A percentile compares a stretch with the other conserved stretches of the same genome.
Evolutionary conservation across 30 jellyfish, hydroid and myxozoan genomes (phyloP).

Genomic region (Turritopsis rubra): DNA sequence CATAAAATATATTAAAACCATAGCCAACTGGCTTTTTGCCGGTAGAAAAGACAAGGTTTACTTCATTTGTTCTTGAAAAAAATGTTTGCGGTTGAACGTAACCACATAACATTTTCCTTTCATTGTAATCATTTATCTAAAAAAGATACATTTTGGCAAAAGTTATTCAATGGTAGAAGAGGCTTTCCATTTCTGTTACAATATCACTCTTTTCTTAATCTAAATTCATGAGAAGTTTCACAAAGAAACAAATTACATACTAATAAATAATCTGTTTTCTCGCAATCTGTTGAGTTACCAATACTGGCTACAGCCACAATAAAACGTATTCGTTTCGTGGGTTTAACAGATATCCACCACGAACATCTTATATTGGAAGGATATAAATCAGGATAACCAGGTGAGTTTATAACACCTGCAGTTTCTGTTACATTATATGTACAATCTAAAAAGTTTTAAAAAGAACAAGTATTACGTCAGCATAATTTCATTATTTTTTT

Average conservation of each 20-base stretch:
- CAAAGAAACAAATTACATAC: neutral
- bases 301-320: neutral
- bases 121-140: neutral
- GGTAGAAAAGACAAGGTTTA: neutral
- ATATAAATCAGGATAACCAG: slow-evolving; percentile 5
- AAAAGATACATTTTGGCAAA: too few relatives aligned
- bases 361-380: slow-evolving; percentile 8
- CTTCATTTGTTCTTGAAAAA: slow-evolving; percentile 4
- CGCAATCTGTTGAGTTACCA: neutral
- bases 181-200: too few relatives aligned
- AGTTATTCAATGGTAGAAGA: too few relatives aligned
- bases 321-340: neutral
- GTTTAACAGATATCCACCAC: neutral
- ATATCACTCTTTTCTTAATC: too few relatives aligned
- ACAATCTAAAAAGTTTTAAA: neutral
- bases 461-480: too few relatives aligned
- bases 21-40: neutral
- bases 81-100: neutral
- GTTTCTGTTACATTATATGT: neutral
- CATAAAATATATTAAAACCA: slow-evolving; percentile 1
- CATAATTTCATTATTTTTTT: too few relatives aligned
- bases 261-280: neutral
- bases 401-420: slow-evolving; percentile 7
- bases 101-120: neutral
- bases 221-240: neutral